Evolutionary conservation across 23 tunicate species (phyloP), one percentile per base, ranked within the genome.

Genomic region (Styela clava): DNA sequence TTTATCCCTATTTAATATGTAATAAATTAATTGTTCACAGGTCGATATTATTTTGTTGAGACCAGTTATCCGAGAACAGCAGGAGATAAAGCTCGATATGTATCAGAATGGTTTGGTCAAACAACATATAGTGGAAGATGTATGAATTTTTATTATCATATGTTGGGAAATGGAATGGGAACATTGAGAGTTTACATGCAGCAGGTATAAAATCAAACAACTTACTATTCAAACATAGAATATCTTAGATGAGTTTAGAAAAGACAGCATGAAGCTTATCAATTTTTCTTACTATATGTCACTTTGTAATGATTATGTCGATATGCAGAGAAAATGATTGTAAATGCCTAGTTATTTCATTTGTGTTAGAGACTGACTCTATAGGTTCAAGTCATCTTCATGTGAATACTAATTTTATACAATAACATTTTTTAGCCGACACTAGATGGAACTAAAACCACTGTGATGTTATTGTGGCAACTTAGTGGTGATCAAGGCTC

Each of bases 131-230:
- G 52, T 64, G 84, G 83, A 1, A 68, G 84, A 16, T 91, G 97
- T 52, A 33, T 91, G 80, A 83, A 64, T 28, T 91, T 91, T 68
- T 91, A 83, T 70, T 91, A 87, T 68, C 88, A 86, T 77, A 91
- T 87, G 97, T 65, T 28, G 37, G 88, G 92, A 31, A 31, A 62
- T 79, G 83, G 83, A 31, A 80, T 79, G 82, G 90, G 96, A 24
- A 74, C 89, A 3, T 52, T 90, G 74, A 90, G 87, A 44, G 87
- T 82, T 27, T 82, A 77, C 64, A 82, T 82, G 51, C 80, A 85
- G 21, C 87, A 83, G 87, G 86, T 81, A 3, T 21, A 62, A 16
- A n/a, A 29, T 16, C 21, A 70, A 19, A 20, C 24, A 21, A 62
- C 29, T n/a, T n/a, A n/a, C 26, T 19, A 64, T 24, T 19, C 34